A percentile compares a stretch with the other conserved stretches of the same genome.
These are phyloP conservation scores for Penaeus indicus DNA, from an alignment of 1,140 invertebrate species.

Conservation along the genomic window DNA sequence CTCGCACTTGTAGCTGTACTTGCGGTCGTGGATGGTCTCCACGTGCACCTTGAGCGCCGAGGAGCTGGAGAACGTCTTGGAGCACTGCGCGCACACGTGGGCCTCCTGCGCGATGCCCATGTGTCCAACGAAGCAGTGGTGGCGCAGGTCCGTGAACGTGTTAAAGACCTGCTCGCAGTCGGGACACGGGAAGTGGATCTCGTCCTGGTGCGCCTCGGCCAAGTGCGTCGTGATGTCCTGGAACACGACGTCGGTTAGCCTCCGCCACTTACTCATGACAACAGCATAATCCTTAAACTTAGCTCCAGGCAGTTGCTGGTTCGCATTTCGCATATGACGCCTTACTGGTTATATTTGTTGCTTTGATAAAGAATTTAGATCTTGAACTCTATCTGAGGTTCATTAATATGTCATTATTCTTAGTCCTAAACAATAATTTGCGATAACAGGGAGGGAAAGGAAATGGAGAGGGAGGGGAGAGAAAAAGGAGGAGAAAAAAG, in stretches of 20 bases:
- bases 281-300: too few relatives aligned
- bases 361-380: too few relatives aligned
- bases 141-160: conserved; percentile 15
- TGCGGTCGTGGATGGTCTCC: conserved; percentile 7
- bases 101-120: conserved; percentile 23
- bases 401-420: too few relatives aligned
- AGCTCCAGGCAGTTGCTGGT: too few relatives aligned
- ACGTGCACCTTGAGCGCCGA: background rate
- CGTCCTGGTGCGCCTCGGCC: background rate
- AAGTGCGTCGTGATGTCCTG: too few relatives aligned
- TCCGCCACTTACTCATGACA: too few relatives aligned
- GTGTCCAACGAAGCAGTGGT: conserved; percentile 11
- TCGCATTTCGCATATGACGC: too few relatives aligned
- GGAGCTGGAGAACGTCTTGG: conserved; percentile 16
- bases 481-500: background rate
- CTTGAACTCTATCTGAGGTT: too few relatives aligned
- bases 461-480: background rate
- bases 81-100: conserved; percentile 1
- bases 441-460: too few relatives aligned
- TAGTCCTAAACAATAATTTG: too few relatives aligned
- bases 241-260: too few relatives aligned
- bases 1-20: conserved; percentile 11
- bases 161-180: conserved; percentile 1
- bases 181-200: background rate
- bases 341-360: too few relatives aligned